phyloP scores from a whole-genome alignment of 2,888 invertebrate species.

The Microplitis deprimator region DNA sequence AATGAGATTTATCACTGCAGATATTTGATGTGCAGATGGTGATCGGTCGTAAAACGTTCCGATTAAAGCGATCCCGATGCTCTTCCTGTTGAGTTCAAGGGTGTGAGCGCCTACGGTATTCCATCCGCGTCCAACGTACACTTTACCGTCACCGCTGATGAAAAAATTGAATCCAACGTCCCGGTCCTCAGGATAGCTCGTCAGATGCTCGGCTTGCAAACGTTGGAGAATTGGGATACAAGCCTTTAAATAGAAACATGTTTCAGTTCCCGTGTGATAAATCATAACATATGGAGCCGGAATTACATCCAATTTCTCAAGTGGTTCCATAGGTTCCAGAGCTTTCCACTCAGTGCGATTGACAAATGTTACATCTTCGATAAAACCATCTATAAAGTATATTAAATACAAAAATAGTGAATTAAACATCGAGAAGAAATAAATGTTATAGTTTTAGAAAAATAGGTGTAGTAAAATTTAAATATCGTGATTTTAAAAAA shows the following conservation, averaged over 20 bases:
- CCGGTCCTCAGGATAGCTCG: slow-evolving; percentile 57
- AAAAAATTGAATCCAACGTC: slow-evolving; percentile 83
- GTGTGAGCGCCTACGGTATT: slow-evolving; percentile 81
- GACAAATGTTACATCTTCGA: no score
- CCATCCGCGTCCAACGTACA: slow-evolving; percentile 85
- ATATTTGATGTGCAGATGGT: slow-evolving; percentile 68
- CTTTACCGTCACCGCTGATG: slow-evolving; percentile 84
- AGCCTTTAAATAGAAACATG: slow-evolving; percentile 59
- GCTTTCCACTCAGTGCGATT: slow-evolving; percentile 77
- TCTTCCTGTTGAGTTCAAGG: slow-evolving; percentile 76
- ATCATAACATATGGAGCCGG: slow-evolving; percentile 65
- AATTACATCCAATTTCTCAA: slow-evolving; percentile 51
- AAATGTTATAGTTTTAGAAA: no score
- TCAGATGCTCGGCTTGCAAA: slow-evolving; percentile 53
- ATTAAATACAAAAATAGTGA: no score
- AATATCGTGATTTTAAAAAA: no score
- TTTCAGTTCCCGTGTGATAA: slow-evolving; percentile 60
- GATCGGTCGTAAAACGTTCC: slow-evolving; percentile 77
- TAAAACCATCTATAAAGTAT: no score
- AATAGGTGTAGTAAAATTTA: no score
- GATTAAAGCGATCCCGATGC: slow-evolving; percentile 82
- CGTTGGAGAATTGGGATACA: no score
- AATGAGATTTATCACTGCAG: slow-evolving; percentile 77
- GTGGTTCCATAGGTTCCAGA: slow-evolving; percentile 72
- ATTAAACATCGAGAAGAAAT: no score